Conservation (phyloP, 1,140 invertebrate species). For the Hydropsyche tenuis region DNA sequence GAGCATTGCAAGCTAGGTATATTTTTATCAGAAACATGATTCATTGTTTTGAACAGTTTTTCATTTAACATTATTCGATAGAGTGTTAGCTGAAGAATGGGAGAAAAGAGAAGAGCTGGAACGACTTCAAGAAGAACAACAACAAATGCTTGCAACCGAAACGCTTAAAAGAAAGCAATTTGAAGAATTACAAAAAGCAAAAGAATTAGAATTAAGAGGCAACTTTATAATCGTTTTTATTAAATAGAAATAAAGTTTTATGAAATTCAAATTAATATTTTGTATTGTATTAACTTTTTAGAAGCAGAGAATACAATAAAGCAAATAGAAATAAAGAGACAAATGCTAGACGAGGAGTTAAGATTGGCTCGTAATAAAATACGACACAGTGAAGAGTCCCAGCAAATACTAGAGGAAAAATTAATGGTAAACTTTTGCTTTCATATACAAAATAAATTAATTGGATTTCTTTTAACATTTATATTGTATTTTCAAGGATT, state of each 20-base stretch:
- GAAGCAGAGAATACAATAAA: conserved; percentile 70
- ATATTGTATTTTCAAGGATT: conserved; percentile 41
- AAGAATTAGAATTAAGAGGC: conserved; percentile 73
- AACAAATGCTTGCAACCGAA: conserved; percentile 73
- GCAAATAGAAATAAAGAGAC: conserved; percentile 72
- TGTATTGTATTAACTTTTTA: conserved; percentile 55
- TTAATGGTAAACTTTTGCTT: conserved; percentile 57
- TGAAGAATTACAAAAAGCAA: conserved; percentile 72
- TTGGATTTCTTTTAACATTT: neutral
- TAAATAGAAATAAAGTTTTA: neutral
- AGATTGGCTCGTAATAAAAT: conserved; percentile 71
- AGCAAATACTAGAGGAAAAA: conserved; percentile 70
- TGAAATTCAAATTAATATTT: conserved; percentile 24
- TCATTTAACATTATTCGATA: conserved; percentile 47
- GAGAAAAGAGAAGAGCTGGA: conserved; percentile 81
- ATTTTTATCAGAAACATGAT: conserved; percentile 28
- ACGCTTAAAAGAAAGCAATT: conserved; percentile 75
- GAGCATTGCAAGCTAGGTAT: conserved; percentile 72
- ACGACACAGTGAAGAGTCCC: conserved; percentile 69
- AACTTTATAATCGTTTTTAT: conserved; percentile 35
- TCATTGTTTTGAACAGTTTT: neutral
- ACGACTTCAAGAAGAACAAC: conserved; percentile 76
- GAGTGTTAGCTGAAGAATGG: conserved; percentile 83
- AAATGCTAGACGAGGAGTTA: conserved; percentile 71
- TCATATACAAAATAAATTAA: neutral